These are phyloP conservation scores for Conus betulinus DNA, from an alignment of 1,140 invertebrate species.

Conservation along the genomic window DNA sequence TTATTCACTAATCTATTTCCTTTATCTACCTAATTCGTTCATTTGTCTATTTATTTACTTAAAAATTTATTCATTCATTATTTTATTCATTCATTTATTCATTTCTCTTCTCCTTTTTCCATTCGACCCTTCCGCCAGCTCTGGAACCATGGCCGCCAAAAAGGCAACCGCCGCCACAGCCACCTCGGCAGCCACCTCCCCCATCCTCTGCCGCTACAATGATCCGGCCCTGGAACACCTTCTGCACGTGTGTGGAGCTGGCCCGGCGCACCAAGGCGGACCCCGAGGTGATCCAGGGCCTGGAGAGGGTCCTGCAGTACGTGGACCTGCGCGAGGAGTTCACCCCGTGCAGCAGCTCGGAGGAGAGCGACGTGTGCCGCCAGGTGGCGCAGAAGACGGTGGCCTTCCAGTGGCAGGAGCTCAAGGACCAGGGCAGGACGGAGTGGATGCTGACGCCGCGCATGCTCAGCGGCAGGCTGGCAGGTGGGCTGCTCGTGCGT, in stretches of 20 bases:
- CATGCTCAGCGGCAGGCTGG: background rate
- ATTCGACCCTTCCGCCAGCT: too few relatives aligned
- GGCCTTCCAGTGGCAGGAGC: background rate
- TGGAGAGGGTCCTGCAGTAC: background rate
- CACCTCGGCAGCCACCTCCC: background rate
- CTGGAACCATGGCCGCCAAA: too few relatives aligned
- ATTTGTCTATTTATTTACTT: too few relatives aligned
- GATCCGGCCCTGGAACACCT: background rate
- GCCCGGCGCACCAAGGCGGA: background rate
- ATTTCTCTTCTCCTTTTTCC: too few relatives aligned
- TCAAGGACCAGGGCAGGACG: background rate
- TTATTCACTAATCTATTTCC: too few relatives aligned
- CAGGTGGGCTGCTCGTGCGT: background rate
- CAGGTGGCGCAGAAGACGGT: background rate
- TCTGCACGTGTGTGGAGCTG: background rate
- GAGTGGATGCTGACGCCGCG: background rate
- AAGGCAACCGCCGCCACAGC: too few relatives aligned
- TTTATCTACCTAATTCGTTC: too few relatives aligned
- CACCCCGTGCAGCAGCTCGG: background rate
- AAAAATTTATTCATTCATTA: too few relatives aligned
- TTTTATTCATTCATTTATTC: too few relatives aligned
- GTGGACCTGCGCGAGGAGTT: slow-evolving; percentile 16
- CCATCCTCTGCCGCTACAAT: background rate
- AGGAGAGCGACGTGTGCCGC: background rate
- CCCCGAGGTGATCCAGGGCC: background rate